phyloP scores from a whole-genome alignment of 2,888 invertebrate species.

The Prenolepis imparis region DNA sequence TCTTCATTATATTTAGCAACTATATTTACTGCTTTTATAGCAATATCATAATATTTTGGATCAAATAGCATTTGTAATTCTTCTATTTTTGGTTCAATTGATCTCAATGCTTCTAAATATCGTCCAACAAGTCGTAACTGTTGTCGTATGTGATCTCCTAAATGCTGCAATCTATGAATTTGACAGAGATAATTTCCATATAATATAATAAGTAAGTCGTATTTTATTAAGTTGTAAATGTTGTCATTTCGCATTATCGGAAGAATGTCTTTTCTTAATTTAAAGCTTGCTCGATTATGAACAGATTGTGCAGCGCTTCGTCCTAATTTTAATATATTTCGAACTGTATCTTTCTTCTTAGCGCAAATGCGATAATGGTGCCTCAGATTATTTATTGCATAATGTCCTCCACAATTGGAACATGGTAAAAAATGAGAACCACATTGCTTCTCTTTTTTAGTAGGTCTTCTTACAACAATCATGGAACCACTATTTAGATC shows the following conservation, averaged over 20 bases:
- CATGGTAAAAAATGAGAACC: constrained; percentile 15
- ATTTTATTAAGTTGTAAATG: constrained; percentile 17
- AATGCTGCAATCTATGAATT: neutral
- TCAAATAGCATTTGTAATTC: constrained; percentile 16
- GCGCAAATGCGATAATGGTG: constrained; percentile 7
- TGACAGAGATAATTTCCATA: constrained; percentile 17
- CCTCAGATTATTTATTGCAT: neutral
- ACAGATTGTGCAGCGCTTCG: constrained; percentile 12
- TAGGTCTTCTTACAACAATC: constrained; percentile 29
- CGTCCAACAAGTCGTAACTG: constrained; percentile 20
- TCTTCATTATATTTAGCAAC: constrained; percentile 21
- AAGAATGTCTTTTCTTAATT: constrained; percentile 23
- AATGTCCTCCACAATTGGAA: neutral
- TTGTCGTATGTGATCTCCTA: neutral
- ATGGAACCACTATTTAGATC: constrained; percentile 15
- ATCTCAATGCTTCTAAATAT: neutral
- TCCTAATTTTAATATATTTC: neutral
- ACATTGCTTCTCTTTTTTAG: neutral
- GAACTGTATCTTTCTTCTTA: constrained; percentile 13
- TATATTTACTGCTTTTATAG: constrained; percentile 21
- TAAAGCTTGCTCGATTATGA: neutral
- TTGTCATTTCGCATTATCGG: neutral
- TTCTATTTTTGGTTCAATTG: constrained; percentile 8
- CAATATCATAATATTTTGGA: constrained; percentile 32
- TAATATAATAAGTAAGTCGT: constrained; percentile 6